Conservation (phyloP, 2,797 vertebrate genomes). For the Denticeps clupeoides region DNA sequence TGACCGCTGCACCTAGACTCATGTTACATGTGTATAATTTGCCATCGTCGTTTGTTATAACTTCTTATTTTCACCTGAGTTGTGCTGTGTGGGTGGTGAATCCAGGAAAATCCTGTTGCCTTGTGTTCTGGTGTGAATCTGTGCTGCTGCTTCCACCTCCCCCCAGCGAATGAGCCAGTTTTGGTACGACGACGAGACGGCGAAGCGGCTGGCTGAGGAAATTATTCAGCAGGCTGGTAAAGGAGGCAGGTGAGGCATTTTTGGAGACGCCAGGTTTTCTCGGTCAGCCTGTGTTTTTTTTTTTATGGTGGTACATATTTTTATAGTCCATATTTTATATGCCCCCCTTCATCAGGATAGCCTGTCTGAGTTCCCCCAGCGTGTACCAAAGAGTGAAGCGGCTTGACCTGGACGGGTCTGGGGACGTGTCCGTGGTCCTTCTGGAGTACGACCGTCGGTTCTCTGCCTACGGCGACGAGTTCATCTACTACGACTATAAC, state of each 20-base stretch:
- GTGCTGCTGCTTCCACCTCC: neutral
- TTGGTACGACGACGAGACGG: conserved; percentile 86
- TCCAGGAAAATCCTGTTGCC: no score
- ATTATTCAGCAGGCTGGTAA: conserved; percentile 62
- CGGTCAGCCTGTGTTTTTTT: no score
- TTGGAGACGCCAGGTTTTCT: neutral
- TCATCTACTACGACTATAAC: conserved; percentile 87
- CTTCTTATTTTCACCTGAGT: no score
- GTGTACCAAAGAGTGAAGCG: conserved; percentile 87
- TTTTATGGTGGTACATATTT: no score
- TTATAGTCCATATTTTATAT: no score
- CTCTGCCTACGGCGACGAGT: conserved; percentile 75
- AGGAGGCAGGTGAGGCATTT: conserved; percentile 67
- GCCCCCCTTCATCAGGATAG: conserved; percentile 72
- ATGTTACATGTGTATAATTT: no score
- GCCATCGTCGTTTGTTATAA: no score
- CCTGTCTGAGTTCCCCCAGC: conserved; percentile 81
- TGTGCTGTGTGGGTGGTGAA: no score
- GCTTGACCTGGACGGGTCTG: conserved; percentile 35
- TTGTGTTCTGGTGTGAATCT: no score
- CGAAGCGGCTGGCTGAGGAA: conserved; percentile 69
- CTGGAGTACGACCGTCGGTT: conserved; percentile 88
- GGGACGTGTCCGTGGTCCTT: conserved; percentile 47
- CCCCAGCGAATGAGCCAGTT: conserved; percentile 87
- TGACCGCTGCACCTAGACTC: no score